Conservation (phyloP, 2,888 invertebrate genomes). For the Leptopilina drosophilae region DNA sequence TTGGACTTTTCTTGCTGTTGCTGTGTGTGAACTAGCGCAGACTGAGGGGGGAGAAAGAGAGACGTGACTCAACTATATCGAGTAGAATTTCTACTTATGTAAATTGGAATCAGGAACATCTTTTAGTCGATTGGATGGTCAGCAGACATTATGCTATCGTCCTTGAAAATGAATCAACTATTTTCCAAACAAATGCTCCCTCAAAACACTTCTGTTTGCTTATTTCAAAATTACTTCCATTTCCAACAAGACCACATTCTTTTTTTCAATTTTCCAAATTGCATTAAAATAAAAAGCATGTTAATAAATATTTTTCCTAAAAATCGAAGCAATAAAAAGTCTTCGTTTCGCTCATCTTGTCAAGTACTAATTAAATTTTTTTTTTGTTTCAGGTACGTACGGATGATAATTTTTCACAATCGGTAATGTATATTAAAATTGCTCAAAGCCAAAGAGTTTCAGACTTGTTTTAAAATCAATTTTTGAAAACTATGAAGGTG, state of each 20-base stretch:
- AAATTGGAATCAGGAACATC: conserved; percentile 34
- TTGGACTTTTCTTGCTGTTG: neutral
- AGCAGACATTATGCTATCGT: neutral
- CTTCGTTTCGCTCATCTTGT: too few species aligned
- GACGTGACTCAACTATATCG: conserved; percentile 10
- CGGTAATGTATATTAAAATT: too few species aligned
- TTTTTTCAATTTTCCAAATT: too few species aligned
- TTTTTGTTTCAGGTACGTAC: conserved; percentile 13
- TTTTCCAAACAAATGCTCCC: neutral
- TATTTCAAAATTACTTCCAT: too few species aligned
- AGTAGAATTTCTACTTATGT: conserved; percentile 16
- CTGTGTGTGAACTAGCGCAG: conserved; percentile 6
- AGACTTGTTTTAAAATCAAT: too few species aligned
- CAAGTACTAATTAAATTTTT: neutral
- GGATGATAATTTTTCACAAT: too few species aligned
- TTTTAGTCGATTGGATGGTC: conserved; percentile 33
- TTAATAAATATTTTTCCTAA: too few species aligned
- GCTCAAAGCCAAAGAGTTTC: too few species aligned
- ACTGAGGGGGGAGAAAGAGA: neutral
- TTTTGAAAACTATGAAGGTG: neutral
- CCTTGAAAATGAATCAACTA: neutral
- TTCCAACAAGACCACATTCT: too few species aligned
- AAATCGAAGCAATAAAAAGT: too few species aligned
- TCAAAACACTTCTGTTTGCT: neutral
- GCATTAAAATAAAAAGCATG: too few species aligned